A percentile compares a stretch with the other conserved stretches of the same genome.
Conservation (phyloP, 2,888 invertebrate species). For the Sesia bembeciformis region DNA sequence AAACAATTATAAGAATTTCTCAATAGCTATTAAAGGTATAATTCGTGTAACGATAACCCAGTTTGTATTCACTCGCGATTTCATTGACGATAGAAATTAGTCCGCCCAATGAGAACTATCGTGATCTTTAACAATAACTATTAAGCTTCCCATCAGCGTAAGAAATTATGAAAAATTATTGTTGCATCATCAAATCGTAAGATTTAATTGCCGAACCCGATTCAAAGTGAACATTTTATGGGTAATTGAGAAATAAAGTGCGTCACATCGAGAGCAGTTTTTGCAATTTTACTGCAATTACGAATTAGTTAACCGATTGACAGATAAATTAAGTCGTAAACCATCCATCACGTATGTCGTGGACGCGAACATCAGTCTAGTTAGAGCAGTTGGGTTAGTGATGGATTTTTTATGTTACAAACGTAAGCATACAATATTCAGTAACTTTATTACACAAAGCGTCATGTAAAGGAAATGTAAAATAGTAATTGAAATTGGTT, state of each 20-base stretch:
- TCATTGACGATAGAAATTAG: constrained; percentile 15
- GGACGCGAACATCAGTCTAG: background rate
- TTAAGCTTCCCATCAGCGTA: constrained; percentile 45
- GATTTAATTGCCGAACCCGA: background rate
- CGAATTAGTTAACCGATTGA: background rate
- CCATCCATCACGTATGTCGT: constrained; percentile 3
- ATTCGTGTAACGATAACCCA: background rate
- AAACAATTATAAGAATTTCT: too few species aligned
- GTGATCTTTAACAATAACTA: constrained; percentile 59
- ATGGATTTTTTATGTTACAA: too few species aligned
- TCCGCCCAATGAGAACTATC: constrained; percentile 31
- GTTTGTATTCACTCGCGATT: background rate
- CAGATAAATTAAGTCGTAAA: background rate
- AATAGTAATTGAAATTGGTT: too few species aligned
- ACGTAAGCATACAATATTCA: too few species aligned
- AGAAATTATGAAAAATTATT: constrained; percentile 53
- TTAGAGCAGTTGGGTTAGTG: too few species aligned
- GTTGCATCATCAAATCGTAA: background rate
- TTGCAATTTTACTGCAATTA: background rate
- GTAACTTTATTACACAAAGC: too few species aligned
- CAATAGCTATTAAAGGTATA: too few species aligned
- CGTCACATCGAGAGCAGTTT: background rate
- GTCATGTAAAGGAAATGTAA: too few species aligned
- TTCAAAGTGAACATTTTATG: background rate
- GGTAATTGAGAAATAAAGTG: background rate